phyloP scores from a whole-genome alignment of 1,140 invertebrate genomes.

The Solen grandis region DNA sequence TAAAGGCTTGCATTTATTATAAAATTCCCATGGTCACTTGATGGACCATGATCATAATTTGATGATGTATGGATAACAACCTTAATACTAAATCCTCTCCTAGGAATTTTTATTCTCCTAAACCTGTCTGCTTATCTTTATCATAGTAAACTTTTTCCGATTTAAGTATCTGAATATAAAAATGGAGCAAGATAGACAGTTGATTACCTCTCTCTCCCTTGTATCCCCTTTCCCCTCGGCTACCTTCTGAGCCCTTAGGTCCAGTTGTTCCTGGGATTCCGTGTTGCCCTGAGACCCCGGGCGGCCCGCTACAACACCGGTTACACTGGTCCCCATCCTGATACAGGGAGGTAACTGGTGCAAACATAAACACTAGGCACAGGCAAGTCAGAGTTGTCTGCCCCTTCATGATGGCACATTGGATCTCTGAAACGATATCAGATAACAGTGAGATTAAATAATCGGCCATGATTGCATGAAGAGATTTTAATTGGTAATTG shows the following conservation, averaged over 20 bases:
- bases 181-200: neutral
- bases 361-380: neutral
- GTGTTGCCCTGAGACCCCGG: slow-evolving; percentile 33
- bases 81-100: neutral
- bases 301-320: slow-evolving; percentile 19
- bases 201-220: slow-evolving; percentile 62
- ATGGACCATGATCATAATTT: neutral
- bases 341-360: slow-evolving; percentile 1
- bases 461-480: too few species aligned
- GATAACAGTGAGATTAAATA: too few species aligned
- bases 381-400: slow-evolving; percentile 30
- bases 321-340: slow-evolving; percentile 34
- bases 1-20: too few species aligned
- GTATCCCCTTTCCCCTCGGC: slow-evolving; percentile 57
- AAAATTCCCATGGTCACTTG: neutral
- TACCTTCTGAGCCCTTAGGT: slow-evolving; percentile 28
- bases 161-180: neutral
- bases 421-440: too few species aligned
- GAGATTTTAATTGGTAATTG: too few species aligned
- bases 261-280: slow-evolving; percentile 40
- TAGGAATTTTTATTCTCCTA: neutral
- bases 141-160: neutral
- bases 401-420: too few species aligned
- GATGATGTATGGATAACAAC: neutral
- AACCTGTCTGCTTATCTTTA: neutral